Evolutionary conservation across 2,888 invertebrate genomes (phyloP), one percentile per base, ranked within the genome.

Genomic region (Poecilobothrus nobilitatus): DNA sequence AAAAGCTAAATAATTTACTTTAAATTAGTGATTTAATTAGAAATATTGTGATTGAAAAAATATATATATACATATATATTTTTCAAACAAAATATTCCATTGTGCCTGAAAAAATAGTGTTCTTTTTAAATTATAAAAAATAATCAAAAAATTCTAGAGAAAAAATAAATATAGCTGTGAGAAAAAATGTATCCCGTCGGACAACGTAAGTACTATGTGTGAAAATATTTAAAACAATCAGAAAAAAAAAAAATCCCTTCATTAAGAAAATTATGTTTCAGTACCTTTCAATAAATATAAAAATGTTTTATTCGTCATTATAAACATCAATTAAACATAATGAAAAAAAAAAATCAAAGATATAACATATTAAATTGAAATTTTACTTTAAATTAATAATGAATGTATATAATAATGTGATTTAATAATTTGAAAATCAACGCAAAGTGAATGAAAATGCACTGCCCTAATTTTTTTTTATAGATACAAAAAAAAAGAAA

Each of bases 111-210:
- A 15, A 72, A 72, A 71, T 72, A 72, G 72, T 72, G 72, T 72
- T 72, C 72, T 72, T 71, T 72, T 63, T 27, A 27, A 22, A 21
- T 65, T 71, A 71, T 71, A 70, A 70, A 71, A 71, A 68, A 71
- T 71, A 71, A 69, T 70, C 65, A 18, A 18, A n/a, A 34, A 10
- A 20, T 65, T 53, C 7, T 53, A 53, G 53, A 12, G n/a, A 65
- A 71, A 37, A 9, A 27, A 66, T 66, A 66, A 67, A 72, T 71
- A 72, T 70, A 71, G 72, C 70, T 71, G 69, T 34, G 65, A 65
- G 72, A 70, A 75, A 83, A 81, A 81, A 88, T 88, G 88, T 87
- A 86, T 84, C 87, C 87, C 78, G 87, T 87, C 80, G 87, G 87
- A 80, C 87, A 87, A 82, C 86, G 87, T 87, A 84, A 87, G 87